Percentiles rank a stretch among this genome's conserved stretches.
Conservation (phyloP, 53 echinoderm and acorn worm species). For the Echinometra lucunter region DNA sequence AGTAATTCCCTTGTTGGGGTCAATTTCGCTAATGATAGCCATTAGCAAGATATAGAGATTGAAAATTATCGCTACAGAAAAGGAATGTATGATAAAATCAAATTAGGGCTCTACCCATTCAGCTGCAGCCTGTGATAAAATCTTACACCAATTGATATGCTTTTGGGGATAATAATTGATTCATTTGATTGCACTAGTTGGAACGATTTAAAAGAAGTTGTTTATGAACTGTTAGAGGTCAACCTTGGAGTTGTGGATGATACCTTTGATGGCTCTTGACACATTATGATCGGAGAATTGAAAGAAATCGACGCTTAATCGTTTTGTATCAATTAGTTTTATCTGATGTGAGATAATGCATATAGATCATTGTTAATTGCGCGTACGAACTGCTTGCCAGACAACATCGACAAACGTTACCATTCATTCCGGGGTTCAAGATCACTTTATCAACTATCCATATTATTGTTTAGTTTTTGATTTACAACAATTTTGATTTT, state of each 20-base stretch:
- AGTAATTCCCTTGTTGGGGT: constrained; percentile 41
- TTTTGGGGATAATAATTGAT: constrained; percentile 47
- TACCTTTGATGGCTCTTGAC: constrained; percentile 30
- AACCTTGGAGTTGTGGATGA: constrained; percentile 46
- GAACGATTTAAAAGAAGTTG: constrained; percentile 53
- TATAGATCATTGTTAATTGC: constrained; percentile 21
- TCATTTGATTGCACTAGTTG: constrained; percentile 44
- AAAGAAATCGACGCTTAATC: constrained; percentile 36
- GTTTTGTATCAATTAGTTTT: constrained; percentile 57
- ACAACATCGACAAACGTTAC: neutral
- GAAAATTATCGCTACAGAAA: constrained; percentile 12
- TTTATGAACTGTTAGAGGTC: constrained; percentile 53
- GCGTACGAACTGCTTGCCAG: constrained; percentile 4
- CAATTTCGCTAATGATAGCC: constrained; percentile 56
- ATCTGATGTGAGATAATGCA: constrained; percentile 45
- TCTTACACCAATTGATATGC: constrained; percentile 62
- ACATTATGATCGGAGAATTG: neutral
- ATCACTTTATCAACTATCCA: neutral
- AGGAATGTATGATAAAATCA: constrained; percentile 55
- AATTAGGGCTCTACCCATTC: constrained; percentile 52
- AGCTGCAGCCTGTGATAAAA: constrained; percentile 12
- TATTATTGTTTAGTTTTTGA: constrained; percentile 8
- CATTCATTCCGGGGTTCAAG: neutral
- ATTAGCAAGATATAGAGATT: constrained; percentile 40
- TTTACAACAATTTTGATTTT: neutral